Base-by-base conservation (phyloP, 2,113 vertebrate genomes). In the Dipodomys ordii region DNA sequence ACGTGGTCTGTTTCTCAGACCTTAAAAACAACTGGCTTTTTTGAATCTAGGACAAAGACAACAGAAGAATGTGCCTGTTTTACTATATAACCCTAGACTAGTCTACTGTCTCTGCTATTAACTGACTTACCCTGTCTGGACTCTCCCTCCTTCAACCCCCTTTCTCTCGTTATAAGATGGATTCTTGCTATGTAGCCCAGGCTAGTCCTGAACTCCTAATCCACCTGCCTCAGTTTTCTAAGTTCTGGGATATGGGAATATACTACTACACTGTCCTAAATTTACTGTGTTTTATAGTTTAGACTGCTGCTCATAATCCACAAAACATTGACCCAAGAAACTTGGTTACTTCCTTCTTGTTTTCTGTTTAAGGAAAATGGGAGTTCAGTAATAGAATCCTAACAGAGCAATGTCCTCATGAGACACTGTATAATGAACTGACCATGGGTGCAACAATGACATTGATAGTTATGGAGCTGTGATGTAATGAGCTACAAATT, bases 1-100 rank as follows among this genome's bases (percentile, higher is more conserved):
- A 35, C 30, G 91, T 95, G 90, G 74, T 32, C 65, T 92, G 62
- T 25, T 87, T 69, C 64, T 93, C 68, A 67, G 90, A 87, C 90
- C 53, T 88, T 65, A 74, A 95, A 92, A 39, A 71, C 90, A 84
- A 94, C 5, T 44, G 44, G 12, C 3, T 81, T 83, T 68, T 80
- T 95, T 84, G 71, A 64, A 30, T 8, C 67, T 20, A 78, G 32
- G 78, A 73, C n/a, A 86, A 72, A 80, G 44, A 7, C 27, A 62
- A 18, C 1, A 11, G 7, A 32, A 39, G 53, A 84, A 7, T 10
- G 4, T 44, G 4, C 25, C 76, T 25, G 71, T 15, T 8, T 83
- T 86, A 35, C 3, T 73, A 7, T 44, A 49, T 9, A 27, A 82
- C 1, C n/a, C 28, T 6, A 88, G 23, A 64, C 12, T 8, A 25